Percentiles rank a stretch among this genome's conserved stretches.
These are phyloP conservation scores for Hiodon tergisus DNA, from an alignment of 2,113 vertebrate genomes.

Conservation along the genomic window DNA sequence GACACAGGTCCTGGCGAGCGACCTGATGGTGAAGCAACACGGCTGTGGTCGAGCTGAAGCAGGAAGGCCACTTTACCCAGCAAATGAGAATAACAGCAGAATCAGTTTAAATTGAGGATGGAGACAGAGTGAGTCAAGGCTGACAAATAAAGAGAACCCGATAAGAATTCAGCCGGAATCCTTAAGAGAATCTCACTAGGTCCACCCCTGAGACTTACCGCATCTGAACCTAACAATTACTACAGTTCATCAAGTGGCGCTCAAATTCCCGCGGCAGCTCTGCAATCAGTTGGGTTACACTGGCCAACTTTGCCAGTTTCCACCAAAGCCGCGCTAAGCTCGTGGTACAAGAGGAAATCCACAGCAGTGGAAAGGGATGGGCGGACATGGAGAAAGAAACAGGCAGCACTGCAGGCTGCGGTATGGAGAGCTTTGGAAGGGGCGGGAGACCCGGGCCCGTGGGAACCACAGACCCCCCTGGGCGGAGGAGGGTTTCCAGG, in stretches of 20 bases:
- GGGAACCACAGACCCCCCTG: no score
- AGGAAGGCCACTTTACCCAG: no score
- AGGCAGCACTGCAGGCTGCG: not conserved
- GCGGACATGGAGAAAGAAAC: not conserved
- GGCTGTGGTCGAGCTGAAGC: not conserved
- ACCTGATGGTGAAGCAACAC: slow-evolving; percentile 8
- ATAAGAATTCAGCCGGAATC: not conserved
- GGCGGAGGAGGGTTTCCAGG: not conserved
- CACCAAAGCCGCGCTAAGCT: not conserved
- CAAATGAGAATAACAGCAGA: no score
- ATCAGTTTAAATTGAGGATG: not conserved
- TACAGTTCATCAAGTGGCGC: not conserved
- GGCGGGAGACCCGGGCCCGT: not conserved
- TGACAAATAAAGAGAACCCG: not conserved
- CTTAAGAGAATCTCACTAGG: not conserved
- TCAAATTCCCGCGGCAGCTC: not conserved
- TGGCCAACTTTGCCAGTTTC: no score
- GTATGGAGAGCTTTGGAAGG: not conserved
- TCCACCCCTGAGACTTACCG: not conserved
- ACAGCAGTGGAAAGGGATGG: no score
- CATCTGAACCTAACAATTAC: not conserved
- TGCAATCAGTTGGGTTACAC: no score
- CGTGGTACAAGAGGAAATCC: no score
- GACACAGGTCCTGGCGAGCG: not conserved
- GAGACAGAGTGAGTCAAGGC: not conserved